Base-by-base conservation (phyloP, 2,888 invertebrate genomes). In the Linnaemya tessellans region DNA sequence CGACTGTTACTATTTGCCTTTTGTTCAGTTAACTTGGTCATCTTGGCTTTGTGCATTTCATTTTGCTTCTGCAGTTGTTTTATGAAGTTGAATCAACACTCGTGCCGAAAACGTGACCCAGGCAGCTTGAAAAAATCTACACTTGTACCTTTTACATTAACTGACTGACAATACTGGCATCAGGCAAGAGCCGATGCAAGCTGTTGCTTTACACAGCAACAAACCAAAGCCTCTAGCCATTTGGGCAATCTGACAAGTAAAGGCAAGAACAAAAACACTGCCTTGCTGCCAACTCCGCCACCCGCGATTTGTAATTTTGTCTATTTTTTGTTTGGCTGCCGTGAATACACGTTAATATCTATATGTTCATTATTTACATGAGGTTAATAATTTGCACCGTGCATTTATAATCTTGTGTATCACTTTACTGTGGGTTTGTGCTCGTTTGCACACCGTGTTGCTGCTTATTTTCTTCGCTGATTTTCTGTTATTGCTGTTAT, bases 91-190 rank as follows among this genome's bases (percentile, higher is more conserved):
- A 79, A 71, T 80, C 79, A 80, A 65, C 60, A 85, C 85, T 86
- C 87, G 87, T 87, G 87, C 87, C 87, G 79, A 83, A 87, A 87
- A 87, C 87, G 87, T 87, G 87, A 87, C 87, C 87, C 41, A 82
- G 79, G 41, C 74, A 71, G 82, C 67, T 80, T 25, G n/a, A 49
- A 79, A 60, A 80, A 79, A 75, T 84, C 64, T 71, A 82, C 85
- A 85, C 85, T 85, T 85, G 82, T 70, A 82, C 82, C 85, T 79
- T 75, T 84, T 81, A 70, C 41, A 71, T 70, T 65, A 56, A 86
- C 74, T 75, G 56, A 86, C 74, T 75, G 56, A 60, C 74, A 71
- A 67, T 13, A 2, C 70, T 60, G 51, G 51, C 68, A 81, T 51
- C 5, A 51, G 51, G 41, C 51, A 54, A 70, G 38, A 18, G 70